Base-by-base conservation (phyloP, 2,888 invertebrate genomes). In the Calliopum simillimum region DNA sequence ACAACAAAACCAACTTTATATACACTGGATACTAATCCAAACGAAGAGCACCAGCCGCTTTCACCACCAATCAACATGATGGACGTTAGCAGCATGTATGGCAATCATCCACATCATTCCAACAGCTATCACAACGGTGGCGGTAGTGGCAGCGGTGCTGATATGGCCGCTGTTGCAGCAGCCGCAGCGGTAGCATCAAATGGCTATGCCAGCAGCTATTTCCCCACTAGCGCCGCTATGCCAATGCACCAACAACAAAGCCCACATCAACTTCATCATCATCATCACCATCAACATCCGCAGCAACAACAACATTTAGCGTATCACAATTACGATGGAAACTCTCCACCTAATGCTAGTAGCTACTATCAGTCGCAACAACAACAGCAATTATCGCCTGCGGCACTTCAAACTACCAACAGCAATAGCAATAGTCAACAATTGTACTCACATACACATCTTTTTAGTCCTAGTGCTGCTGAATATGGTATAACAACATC, bases 71-170 rank as follows among this genome's bases (percentile, higher is more conserved):
- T 76, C 83, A 86, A 85, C 82, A 86, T 86, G 86, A 86, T 86
- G 86, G 86, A 86, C 86, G 84, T 86, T 79, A 83, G 85, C 81
- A 84, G 85, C 79, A 86, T 86, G 86, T 86, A 86, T 79, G 86
- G 86, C 76, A 85, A 85, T 82, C 86, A 86, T 79, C 84, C 82
- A 76, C 73, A 77, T 70, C 77, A 76, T 68, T 76, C 81, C 46
- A 82, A 79, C 74, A 79, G 81, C 71, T 86, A 85, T 78, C 84
- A 82, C 75, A 76, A 74, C 69, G 59, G 67, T 75, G 71, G 77
- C 51, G 72, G 79, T 55, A 79, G 76, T 33, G 65, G 75, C 62
- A 75, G 76, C 66, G 73, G 78, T 58, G 74, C 74, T 51, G 78
- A 74, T 19, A 72, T 75, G 68, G 73, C 75, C 21, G 72, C 76